These are phyloP conservation scores for Ochotona curzoniae DNA, from an alignment of 2,113 vertebrate genomes.

Conservation along the genomic window DNA sequence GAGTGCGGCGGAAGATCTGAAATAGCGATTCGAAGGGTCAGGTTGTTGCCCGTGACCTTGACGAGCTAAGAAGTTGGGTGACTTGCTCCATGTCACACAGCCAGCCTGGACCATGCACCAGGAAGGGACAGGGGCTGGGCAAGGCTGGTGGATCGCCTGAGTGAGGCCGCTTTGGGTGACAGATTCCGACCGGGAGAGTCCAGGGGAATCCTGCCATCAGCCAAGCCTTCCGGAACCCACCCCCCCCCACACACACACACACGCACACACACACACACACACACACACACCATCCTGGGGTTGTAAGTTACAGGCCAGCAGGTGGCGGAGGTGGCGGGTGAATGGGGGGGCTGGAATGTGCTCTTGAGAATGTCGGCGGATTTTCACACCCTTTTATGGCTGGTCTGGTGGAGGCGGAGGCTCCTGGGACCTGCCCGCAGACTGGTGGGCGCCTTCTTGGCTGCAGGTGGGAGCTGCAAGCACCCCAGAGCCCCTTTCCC, in stretches of 20 bases:
- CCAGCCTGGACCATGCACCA: not conserved
- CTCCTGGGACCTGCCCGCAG: not conserved
- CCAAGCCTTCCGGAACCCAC: no score
- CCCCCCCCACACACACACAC: no score
- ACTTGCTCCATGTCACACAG: constrained; percentile 1
- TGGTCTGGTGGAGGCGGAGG: not conserved
- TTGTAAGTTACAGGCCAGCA: not conserved
- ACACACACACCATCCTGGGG: no score
- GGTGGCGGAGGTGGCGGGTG: not conserved
- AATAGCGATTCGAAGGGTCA: no score
- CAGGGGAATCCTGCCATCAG: no score
- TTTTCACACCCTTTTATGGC: constrained; percentile 47
- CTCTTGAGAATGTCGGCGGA: not conserved
- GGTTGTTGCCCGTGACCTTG: rapidly evolving
- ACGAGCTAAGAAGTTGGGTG: not conserved
- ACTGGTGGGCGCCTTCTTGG: not conserved
- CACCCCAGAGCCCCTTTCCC: not conserved
- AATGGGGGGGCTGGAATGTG: not conserved
- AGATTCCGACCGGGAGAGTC: no score
- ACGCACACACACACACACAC: no score
- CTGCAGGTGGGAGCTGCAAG: not conserved
- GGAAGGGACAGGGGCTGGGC: no score
- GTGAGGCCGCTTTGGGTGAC: no score
- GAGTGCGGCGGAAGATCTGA: no score
- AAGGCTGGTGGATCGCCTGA: no score